A percentile compares a stretch with the other conserved stretches of the same genome.
These are phyloP conservation scores for Hymenochirus boettgeri DNA, from an alignment of 2,113 vertebrate species.

Conservation along the genomic window DNA sequence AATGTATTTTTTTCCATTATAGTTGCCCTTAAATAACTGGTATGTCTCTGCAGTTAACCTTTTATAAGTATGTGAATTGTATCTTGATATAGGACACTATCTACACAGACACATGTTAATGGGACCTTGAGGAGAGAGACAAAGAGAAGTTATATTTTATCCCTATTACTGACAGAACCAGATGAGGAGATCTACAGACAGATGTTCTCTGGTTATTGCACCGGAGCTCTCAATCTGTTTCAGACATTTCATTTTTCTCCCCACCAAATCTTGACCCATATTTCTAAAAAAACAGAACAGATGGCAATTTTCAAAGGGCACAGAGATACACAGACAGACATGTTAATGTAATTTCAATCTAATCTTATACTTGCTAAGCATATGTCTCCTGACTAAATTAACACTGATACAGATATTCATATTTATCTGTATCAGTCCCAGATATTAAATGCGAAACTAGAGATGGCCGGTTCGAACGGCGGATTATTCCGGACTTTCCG, in stretches of 20 bases:
- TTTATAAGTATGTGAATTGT: too few relatives aligned
- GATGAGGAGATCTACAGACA: constrained; percentile 37
- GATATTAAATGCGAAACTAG: too few relatives aligned
- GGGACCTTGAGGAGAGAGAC: constrained; percentile 4
- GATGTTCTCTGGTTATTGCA: constrained; percentile 46
- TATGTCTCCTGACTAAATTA: constrained; percentile 5
- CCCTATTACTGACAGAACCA: constrained; percentile 27
- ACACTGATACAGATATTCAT: too few relatives aligned
- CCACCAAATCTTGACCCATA: constrained; percentile 28
- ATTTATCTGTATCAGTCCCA: too few relatives aligned
- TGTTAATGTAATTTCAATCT: constrained; percentile 18
- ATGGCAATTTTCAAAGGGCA: constrained; percentile 46
- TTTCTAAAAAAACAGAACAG: constrained; percentile 45
- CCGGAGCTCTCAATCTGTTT: constrained; percentile 50
- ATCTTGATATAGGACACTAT: too few relatives aligned
- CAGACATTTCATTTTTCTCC: constrained; percentile 26
- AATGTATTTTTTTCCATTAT: too few relatives aligned
- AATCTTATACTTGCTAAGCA: constrained; percentile 20
- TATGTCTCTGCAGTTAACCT: too few relatives aligned
- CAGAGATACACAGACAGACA: constrained; percentile 13
- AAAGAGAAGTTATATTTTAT: constrained; percentile 32
- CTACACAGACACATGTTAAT: constrained; percentile 22
- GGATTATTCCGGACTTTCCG: too few relatives aligned
- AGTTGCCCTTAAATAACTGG: too few relatives aligned
- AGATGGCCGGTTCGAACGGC: too few relatives aligned